Percentiles rank a stretch among this genome's conserved stretches.
Conservation (phyloP, 2,113 vertebrate species). For the Fregata magnificens region DNA sequence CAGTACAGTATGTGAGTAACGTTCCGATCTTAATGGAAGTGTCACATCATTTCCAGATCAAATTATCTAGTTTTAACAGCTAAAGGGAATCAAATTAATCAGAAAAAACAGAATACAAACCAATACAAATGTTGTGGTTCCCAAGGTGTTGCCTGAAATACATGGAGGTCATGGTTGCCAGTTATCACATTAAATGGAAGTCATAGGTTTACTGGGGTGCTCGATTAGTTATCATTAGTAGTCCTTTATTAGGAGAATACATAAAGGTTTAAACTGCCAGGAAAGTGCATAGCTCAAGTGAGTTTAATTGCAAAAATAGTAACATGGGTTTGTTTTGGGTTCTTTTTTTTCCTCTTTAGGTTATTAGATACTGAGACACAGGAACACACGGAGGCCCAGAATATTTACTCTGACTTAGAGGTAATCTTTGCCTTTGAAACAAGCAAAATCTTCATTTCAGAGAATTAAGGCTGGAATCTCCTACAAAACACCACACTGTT, state of each 20-base stretch:
- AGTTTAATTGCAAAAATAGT: background rate
- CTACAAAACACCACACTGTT: background rate
- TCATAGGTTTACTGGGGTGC: background rate
- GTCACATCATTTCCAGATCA: conserved; percentile 53
- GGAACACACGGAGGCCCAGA: background rate
- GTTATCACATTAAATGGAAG: background rate
- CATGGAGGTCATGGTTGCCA: background rate
- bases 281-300: background rate
- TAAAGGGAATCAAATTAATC: conserved; percentile 46
- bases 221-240: background rate
- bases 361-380: background rate
- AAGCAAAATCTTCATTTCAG: background rate
- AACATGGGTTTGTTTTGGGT: background rate
- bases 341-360: background rate
- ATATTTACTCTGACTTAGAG: background rate
- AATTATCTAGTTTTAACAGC: conserved; percentile 48
- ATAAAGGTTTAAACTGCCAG: background rate
- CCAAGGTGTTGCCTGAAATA: background rate
- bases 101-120: conserved; percentile 8
- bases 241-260: background rate
- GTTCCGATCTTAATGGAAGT: conserved; percentile 29
- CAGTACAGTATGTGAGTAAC: background rate
- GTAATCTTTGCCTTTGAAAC: background rate
- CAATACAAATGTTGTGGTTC: background rate
- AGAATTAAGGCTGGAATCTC: background rate